Percentiles rank a stretch among this genome's conserved stretches.
phyloP scores from a whole-genome alignment of 1,140 invertebrate species.

The Planococcus citri region DNA sequence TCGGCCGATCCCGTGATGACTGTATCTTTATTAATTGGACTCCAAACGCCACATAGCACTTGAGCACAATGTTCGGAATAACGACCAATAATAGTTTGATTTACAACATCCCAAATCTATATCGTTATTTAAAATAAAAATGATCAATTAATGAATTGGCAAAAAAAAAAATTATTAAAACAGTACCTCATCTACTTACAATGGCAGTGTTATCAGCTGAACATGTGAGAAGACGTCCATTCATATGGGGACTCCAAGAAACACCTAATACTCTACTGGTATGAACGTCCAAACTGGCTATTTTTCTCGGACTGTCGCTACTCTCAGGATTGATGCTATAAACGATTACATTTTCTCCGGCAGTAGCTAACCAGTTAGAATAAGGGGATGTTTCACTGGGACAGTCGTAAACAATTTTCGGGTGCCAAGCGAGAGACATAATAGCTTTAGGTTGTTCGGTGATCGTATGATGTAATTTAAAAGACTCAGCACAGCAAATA shows the following conservation, averaged over 20 bases:
- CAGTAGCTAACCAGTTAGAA: conserved; percentile 45
- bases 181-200: conserved; percentile 37
- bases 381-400: conserved; percentile 37
- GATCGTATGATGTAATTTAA: background rate
- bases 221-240: conserved; percentile 49
- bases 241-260: conserved; percentile 58
- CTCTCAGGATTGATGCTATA: conserved; percentile 3
- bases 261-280: conserved; percentile 30
- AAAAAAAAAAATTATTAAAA: background rate
- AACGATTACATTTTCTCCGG: conserved; percentile 14
- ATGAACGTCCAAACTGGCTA: background rate
- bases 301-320: background rate
- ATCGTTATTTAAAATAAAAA: conserved; percentile 26
- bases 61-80: conserved; percentile 40
- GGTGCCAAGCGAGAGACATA: conserved; percentile 55
- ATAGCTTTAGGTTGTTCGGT: conserved; percentile 42
- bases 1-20: conserved; percentile 48
- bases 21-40: conserved; percentile 45
- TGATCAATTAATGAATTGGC: conserved; percentile 5
- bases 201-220: conserved; percentile 53
- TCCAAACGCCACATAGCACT: conserved; percentile 48
- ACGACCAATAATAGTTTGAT: conserved; percentile 40
- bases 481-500: background rate
- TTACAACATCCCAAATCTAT: conserved; percentile 57
- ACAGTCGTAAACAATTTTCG: conserved; percentile 43